These are phyloP conservation scores for Eueides isabella DNA, from an alignment of 1,140 invertebrate species.

Conservation along the genomic window DNA sequence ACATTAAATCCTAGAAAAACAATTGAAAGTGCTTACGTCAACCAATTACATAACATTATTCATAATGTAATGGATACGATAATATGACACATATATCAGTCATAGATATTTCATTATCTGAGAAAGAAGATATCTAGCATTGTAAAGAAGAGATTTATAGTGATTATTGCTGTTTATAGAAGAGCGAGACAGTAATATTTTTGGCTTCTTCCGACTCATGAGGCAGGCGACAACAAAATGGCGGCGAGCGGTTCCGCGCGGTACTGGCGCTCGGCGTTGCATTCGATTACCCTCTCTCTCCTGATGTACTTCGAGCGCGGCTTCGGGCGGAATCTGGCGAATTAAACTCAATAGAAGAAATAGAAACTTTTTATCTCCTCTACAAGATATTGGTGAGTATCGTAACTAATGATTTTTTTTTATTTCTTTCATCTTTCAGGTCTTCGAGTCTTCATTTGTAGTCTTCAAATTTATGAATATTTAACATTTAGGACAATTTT, in stretches of 20 bases:
- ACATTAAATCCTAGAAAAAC: slow-evolving; percentile 2
- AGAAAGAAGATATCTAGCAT: slow-evolving; percentile 15
- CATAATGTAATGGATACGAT: background rate
- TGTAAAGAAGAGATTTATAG: slow-evolving; percentile 18
- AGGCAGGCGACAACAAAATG: slow-evolving; percentile 60
- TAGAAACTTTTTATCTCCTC: slow-evolving; percentile 15
- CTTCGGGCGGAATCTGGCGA: slow-evolving; percentile 11
- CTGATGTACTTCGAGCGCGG: slow-evolving; percentile 40
- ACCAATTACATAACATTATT: background rate
- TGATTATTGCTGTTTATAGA: slow-evolving; percentile 12
- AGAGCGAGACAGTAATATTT: slow-evolving; percentile 32
- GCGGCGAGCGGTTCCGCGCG: slow-evolving; percentile 45
- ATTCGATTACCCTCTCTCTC: slow-evolving; percentile 48
- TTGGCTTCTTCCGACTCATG: slow-evolving; percentile 51
- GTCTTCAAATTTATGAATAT: background rate
- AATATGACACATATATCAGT: background rate
- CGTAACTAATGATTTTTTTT: background rate
- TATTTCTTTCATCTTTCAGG: background rate
- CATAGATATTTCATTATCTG: background rate
- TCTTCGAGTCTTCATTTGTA: background rate
- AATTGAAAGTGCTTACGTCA: slow-evolving; percentile 6
- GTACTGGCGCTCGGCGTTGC: slow-evolving; percentile 36
- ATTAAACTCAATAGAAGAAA: background rate
- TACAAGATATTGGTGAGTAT: slow-evolving; percentile 2
- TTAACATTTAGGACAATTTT: background rate